phyloP scores from a whole-genome alignment of 1,140 invertebrate species.

The Drosophila orosa region DNA sequence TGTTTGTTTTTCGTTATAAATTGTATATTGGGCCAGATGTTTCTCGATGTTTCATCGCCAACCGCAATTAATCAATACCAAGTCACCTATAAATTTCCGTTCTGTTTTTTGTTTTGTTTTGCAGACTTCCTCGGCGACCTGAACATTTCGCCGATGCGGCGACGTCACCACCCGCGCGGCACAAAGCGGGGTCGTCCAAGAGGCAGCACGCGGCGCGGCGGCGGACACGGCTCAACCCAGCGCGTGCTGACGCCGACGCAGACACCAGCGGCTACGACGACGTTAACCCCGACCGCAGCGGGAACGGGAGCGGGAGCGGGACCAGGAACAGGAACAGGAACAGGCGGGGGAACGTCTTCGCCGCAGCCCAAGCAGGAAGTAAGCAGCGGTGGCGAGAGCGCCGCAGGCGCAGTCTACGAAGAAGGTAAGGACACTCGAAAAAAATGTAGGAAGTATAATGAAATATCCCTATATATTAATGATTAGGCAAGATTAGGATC shows the following conservation, averaged over 20 bases:
- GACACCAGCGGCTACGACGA: constrained; percentile 11
- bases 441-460: constrained; percentile 3
- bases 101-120: constrained; percentile 40
- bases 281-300: constrained; percentile 29
- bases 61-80: constrained; percentile 76
- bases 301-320: constrained; percentile 19
- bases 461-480: not conserved
- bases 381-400: constrained; percentile 47
- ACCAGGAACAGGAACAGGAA: constrained; percentile 30
- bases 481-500: not conserved
- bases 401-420: constrained; percentile 37
- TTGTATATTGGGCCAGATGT: constrained; percentile 62
- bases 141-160: constrained; percentile 81
- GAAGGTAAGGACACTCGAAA: constrained; percentile 61
- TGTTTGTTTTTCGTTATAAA: constrained; percentile 39
- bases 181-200: constrained; percentile 88
- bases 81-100: constrained; percentile 59
- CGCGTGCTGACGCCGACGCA: constrained; percentile 70
- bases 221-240: constrained; percentile 69
- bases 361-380: constrained; percentile 67
- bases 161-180: constrained; percentile 86
- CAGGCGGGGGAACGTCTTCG: constrained; percentile 33
- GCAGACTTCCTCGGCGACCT: constrained; percentile 75
- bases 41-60: constrained; percentile 23
- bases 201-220: constrained; percentile 86